phyloP scores from a whole-genome alignment of 2,888 invertebrate genomes.

The Stegophylla sp. region DNA sequence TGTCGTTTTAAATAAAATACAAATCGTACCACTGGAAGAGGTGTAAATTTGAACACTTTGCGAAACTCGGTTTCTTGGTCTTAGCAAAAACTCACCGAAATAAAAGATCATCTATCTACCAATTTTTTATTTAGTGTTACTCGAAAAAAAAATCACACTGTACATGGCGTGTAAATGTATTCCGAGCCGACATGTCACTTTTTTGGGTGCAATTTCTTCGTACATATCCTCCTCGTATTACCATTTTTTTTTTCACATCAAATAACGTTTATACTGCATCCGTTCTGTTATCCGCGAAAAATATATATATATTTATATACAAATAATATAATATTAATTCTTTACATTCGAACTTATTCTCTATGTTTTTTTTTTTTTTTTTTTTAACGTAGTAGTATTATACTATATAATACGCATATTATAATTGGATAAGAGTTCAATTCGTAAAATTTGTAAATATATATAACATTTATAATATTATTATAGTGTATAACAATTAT shows the following conservation, averaged over 20 bases:
- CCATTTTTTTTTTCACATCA: neutral
- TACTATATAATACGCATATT: no score
- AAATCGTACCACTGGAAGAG: no score
- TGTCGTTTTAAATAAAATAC: no score
- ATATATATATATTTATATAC: neutral
- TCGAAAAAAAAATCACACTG: no score
- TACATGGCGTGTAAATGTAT: neutral
- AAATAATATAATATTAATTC: neutral
- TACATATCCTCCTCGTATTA: slow-evolving; percentile 3
- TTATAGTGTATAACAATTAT: neutral
- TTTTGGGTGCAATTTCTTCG: slow-evolving; percentile 7
- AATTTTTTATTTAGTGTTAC: no score
- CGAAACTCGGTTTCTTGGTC: no score
- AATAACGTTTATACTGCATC: neutral
- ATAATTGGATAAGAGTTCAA: neutral
- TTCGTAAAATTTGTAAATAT: slow-evolving; percentile 37
- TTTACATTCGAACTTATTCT: neutral
- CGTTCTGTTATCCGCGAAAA: neutral
- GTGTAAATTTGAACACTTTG: no score
- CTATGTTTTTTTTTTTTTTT: neutral
- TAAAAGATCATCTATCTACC: no score
- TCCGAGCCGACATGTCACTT: neutral
- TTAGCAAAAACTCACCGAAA: no score
- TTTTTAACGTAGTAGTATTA: no score
- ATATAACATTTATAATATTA: neutral